Base-by-base conservation (phyloP, 1,140 invertebrate genomes). In the Leptestheria dahalacensis region DNA sequence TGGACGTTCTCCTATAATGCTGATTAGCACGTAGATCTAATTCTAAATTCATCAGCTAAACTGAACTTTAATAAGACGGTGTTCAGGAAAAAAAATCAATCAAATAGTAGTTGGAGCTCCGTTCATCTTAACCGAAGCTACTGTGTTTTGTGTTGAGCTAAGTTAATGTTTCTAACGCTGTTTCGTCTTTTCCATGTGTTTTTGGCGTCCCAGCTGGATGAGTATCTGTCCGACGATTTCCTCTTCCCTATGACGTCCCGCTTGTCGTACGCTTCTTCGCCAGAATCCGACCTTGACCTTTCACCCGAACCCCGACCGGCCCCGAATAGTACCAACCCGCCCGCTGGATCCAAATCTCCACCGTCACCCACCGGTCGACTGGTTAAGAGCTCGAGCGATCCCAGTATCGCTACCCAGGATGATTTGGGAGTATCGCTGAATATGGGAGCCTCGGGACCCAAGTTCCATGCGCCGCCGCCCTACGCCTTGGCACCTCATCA, bases 261-360 rank as follows among this genome's bases (percentile, higher is more conserved):
- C 68, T 78, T 95, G 63, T 95, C 91, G 68, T 96, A 94, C 76
- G 91, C 91, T 63, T 93, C 89, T 67, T 93, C 90, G 68, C 91
- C 91, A 64, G 92, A 96, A 76, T 92, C 87, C 70, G 92, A 97
- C 74, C 78, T 90, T 69, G 91, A 94, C 75, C 78, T 88, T 66
- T 85, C 84, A 69, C 83, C 84, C 61, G 67, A 69, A 24, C 62
- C 61, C 1, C 56, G 64, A 21, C 61, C 61, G 11, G 10, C 46
- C 21, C 47, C 20, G n/a, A 25, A n/a, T 3, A 48, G 3, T 2
- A 54, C 25, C 2, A 66, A 62, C 57, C 58, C 11, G 0, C 49
- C 62, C 64, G 69, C 77, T 41, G 68, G 76, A 63, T 72, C 79
- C 67, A 69, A 75, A 68, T 69, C 71, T 29, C 62, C 61, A 29